These are phyloP conservation scores for Neosilurus hyrtlii DNA, from an alignment of 2,797 vertebrate species.

Conservation along the genomic window DNA sequence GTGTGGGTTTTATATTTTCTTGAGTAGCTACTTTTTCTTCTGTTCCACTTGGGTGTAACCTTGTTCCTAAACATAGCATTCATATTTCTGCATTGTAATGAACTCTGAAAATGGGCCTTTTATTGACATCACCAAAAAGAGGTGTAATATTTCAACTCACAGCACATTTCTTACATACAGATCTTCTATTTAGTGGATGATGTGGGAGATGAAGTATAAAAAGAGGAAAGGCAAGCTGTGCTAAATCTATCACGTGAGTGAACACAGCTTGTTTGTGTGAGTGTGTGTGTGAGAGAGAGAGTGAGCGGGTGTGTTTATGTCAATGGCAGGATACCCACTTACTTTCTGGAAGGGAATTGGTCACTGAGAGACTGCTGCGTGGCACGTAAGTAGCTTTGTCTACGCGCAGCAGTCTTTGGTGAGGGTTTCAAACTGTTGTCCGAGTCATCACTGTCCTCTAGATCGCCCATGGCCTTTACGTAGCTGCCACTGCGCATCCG, in stretches of 20 bases:
- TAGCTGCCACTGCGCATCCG: constrained; percentile 98
- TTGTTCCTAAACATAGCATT: constrained; percentile 25
- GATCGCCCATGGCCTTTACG: constrained; percentile 97
- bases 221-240: constrained; percentile 52
- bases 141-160: not conserved
- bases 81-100: constrained; percentile 5
- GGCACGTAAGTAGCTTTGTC: constrained; percentile 98
- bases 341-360: constrained; percentile 94
- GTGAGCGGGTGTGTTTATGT: constrained; percentile 4
- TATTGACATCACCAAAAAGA: constrained; percentile 9
- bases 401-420: constrained; percentile 89
- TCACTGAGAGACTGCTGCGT: constrained; percentile 97
- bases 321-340: constrained; percentile 60
- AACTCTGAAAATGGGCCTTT: constrained; percentile 14
- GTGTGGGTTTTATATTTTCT: not conserved
- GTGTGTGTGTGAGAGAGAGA: not conserved
- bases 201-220: constrained; percentile 49
- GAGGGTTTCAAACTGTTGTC: constrained; percentile 96
- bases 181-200: constrained; percentile 10
- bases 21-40: not conserved
- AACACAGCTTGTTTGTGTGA: constrained; percentile 52
- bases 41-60: constrained; percentile 18
- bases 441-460: constrained; percentile 95
- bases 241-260: constrained; percentile 60
- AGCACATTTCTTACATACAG: not conserved